Percentiles rank a stretch among this genome's conserved stretches.
Conservation (phyloP, 2,113 vertebrate genomes). For the Coregonus clupeaformis region DNA sequence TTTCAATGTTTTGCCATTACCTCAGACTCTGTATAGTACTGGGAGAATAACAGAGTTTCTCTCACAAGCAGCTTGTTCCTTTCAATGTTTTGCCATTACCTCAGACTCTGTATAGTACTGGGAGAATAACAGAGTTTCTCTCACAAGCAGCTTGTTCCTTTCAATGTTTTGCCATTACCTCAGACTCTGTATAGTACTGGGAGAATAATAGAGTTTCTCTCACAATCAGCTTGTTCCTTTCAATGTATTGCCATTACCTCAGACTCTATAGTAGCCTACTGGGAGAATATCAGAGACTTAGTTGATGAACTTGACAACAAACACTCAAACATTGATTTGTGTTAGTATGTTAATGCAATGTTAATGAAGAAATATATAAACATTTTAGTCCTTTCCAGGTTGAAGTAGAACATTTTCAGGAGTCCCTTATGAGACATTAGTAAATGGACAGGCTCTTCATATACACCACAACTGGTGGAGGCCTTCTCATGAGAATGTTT, state of each 20-base stretch:
- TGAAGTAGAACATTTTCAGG: neutral
- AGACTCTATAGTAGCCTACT: constrained; percentile 22
- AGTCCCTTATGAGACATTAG: neutral
- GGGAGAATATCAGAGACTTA: constrained; percentile 10
- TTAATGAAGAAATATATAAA: too few relatives aligned
- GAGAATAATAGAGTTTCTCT: constrained; percentile 50
- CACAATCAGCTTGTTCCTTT: constrained; percentile 65
- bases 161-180: constrained; percentile 5
- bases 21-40: too few relatives aligned
- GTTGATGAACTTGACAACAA: constrained; percentile 37
- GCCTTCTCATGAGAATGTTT: constrained; percentile 21
- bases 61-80: too few relatives aligned
- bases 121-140: too few relatives aligned
- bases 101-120: too few relatives aligned
- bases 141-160: constrained; percentile 63
- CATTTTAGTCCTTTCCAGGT: neutral
- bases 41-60: too few relatives aligned
- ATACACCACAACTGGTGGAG: neutral
- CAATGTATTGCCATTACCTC: neutral
- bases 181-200: too few relatives aligned
- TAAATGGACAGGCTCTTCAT: neutral
- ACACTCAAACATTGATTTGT: constrained; percentile 45
- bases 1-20: too few relatives aligned
- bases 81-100: too few relatives aligned
- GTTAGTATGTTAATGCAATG: too few relatives aligned